phyloP scores from a whole-genome alignment of 2,888 invertebrate genomes.

The Noctua janthe region DNA sequence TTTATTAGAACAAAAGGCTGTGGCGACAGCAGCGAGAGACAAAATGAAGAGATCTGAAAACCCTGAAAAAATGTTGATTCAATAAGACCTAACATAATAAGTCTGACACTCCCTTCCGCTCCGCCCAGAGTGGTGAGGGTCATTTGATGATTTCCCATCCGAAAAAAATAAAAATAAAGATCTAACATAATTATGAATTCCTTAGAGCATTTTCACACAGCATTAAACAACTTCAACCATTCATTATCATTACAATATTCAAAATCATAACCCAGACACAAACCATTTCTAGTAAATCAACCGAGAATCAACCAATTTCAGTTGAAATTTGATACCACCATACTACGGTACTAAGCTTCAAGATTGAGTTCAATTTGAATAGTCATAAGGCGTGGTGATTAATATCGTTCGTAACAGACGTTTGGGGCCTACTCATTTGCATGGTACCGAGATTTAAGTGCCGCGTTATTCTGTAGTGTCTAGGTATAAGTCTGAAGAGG shows the following conservation, averaged over 20 bases:
- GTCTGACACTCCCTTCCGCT: no score
- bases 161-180: neutral
- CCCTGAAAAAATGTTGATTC: neutral
- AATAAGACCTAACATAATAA: neutral
- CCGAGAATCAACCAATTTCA: slow-evolving; percentile 43
- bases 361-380: slow-evolving; percentile 62
- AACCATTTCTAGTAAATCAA: slow-evolving; percentile 42
- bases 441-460: slow-evolving; percentile 35
- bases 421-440: slow-evolving; percentile 57
- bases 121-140: no score
- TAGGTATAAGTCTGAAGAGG: neutral
- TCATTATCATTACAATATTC: slow-evolving; percentile 11
- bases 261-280: slow-evolving; percentile 26
- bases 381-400: slow-evolving; percentile 58
- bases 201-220: neutral
- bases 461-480: slow-evolving; percentile 15
- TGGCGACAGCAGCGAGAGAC: neutral
- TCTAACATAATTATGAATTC: neutral
- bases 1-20: neutral
- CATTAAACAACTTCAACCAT: neutral
- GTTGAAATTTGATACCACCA: slow-evolving; percentile 34
- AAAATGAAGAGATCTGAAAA: neutral
- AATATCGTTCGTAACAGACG: slow-evolving; percentile 60
- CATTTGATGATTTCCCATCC: no score
- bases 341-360: slow-evolving; percentile 38